Evolutionary conservation across 2,113 vertebrate species (phyloP), one percentile per base, ranked within the genome.

Genomic region (Microcebus griseorufus): DNA sequence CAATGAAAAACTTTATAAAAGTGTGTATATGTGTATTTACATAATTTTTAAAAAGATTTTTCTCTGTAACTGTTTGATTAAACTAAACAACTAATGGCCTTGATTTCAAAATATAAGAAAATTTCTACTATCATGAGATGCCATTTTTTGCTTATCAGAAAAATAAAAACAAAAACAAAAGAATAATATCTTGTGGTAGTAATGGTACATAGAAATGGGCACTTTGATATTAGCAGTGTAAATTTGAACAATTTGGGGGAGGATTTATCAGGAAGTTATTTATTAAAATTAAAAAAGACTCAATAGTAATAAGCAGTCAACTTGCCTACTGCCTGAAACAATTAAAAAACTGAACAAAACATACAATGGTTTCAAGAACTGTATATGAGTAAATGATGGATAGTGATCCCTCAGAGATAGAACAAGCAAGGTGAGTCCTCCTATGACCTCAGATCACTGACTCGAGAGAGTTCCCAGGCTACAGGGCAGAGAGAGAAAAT

Each of bases 251-350:
- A 29, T 51, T 88, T 75, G 18, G 0, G 22, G 14, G 23, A 76
- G 27, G 51, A 93, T 42, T 85, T 79, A 65, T 62, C 67, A 45
- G 86, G 25, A 20, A 51, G 39, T 62, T 95, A 82, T n/a, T 95
- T 45, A 81, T 48, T 67, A 62, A 94, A 94, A 85, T 86, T 81
- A 75, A 89, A 90, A 97, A 92, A 76, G 83, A 79, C 29, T 84
- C 64, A 51, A 42, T 3, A 73, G 58, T 70, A 58, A 86, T 27
- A 65, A 88, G 34, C 22, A 85, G 12, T 90, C 14, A 55, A 84
- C 37, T 92, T 80, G 67, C 62, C 45, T 91, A 62, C 1, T 32
- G 10, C 34, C 48, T 62, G 85, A 81, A 92, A 94, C 23, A 51
- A 81, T 39, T 75, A 75, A 53, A 79, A 93, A 67, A 79, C 5